phyloP scores from a whole-genome alignment of 2,888 invertebrate genomes.

The Julus scandinavius region DNA sequence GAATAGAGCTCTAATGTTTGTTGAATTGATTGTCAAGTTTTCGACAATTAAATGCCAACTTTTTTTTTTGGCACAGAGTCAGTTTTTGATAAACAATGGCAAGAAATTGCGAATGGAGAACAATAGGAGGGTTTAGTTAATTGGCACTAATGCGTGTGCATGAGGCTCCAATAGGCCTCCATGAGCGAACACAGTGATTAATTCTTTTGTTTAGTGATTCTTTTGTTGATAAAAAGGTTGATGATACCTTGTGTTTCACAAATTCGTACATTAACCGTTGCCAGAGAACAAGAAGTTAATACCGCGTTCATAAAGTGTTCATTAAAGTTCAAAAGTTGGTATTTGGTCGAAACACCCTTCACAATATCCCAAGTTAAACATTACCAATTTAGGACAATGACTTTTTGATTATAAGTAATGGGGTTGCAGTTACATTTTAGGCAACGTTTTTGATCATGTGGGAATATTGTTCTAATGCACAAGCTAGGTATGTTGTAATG shows the following conservation, averaged over 20 bases:
- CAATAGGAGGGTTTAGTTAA: background rate
- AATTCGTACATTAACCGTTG: background rate
- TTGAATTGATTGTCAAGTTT: background rate
- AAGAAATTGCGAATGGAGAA: background rate
- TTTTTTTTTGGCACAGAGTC: background rate
- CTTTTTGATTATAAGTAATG: background rate
- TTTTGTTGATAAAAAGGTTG: conserved; percentile 34
- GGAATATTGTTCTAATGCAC: background rate
- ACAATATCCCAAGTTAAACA: background rate
- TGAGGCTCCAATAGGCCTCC: background rate
- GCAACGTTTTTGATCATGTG: background rate
- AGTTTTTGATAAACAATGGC: background rate
- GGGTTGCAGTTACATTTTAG: background rate
- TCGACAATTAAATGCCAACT: background rate
- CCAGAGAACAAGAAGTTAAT: background rate
- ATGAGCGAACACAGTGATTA: background rate
- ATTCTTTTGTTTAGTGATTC: background rate
- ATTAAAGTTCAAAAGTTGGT: background rate
- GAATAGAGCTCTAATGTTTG: background rate
- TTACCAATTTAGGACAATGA: background rate
- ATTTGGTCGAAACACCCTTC: background rate
- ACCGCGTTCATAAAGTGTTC: background rate
- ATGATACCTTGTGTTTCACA: background rate
- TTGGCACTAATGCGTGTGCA: conserved; percentile 12
- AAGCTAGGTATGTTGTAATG: too few relatives aligned